Base-by-base conservation (phyloP, 2,113 vertebrate species). In the Morone chrysops region DNA sequence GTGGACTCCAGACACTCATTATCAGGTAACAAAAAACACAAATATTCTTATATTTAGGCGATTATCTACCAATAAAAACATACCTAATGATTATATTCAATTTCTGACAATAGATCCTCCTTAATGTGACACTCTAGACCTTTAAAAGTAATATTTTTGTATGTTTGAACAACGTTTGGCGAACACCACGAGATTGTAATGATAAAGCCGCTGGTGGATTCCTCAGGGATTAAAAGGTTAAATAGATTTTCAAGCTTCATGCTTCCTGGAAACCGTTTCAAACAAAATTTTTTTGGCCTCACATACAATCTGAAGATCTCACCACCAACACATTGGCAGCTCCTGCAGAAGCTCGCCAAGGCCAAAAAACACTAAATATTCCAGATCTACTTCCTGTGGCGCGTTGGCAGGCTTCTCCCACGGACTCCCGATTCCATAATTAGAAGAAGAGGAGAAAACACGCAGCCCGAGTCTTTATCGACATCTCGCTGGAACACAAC, bases 221-320 rank as follows among this genome's bases (percentile, higher is more conserved):
- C 20, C 47, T n/a, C 60, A 11, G 57, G 1, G 48, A 57, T 7
- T 41, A 65, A 8, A 50, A 77, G 51, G 66, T 82, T 75, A 61
- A 82, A 66, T 14, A 17, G 22, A 71, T 66, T 57, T 43, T 31
- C 60, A 22, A 31, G 76, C 61, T 63, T 38, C 5, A 9, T 48
- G 76, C 47, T 62, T 69, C 62, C 62, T 65, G 69, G 73, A 66
- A 80, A 77, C 45, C 48, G 45, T 63, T 75, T 62, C 67, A 75
- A 80, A 59, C 56, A 76, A 31, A 40, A 31, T 31, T 31, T 31
- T 60, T 50, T 67, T 59, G 68, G 47, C 61, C 62, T 0, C n/a
- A 71, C 22, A 22, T 16, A 41, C 48, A 50, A 18, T 54, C 38
- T 40, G 20, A 56, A 53, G 45, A 53, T 71, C 59, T 83, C 54